Conservation (phyloP, 2,797 vertebrate species). For the Rhyacichthys aspro region DNA sequence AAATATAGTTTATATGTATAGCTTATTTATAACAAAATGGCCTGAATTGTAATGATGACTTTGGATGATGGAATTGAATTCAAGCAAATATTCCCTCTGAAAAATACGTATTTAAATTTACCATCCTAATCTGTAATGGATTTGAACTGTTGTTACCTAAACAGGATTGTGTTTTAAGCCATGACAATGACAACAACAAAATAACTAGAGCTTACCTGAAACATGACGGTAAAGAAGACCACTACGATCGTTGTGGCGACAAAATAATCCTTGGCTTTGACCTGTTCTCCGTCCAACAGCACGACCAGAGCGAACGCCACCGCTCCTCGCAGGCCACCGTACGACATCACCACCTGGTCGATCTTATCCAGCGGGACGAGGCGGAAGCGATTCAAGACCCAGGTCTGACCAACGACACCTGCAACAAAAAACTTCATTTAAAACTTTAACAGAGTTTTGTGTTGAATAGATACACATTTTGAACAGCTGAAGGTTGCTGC, state of each 20-base stretch:
- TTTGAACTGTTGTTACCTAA: no score
- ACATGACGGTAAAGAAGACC: slow-evolving; percentile 96
- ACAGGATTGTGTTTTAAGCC: no score
- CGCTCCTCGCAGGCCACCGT: slow-evolving; percentile 92
- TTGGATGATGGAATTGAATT: no score
- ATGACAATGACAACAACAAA: not conserved
- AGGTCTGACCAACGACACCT: slow-evolving; percentile 94
- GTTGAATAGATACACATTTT: not conserved
- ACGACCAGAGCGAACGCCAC: slow-evolving; percentile 94
- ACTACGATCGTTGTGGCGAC: slow-evolving; percentile 94
- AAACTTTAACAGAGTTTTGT: no score
- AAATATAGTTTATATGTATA: no score
- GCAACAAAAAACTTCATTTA: slow-evolving; percentile 13
- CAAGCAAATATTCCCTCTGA: no score
- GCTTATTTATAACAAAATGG: no score
- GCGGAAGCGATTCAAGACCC: slow-evolving; percentile 90
- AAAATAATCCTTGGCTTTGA: slow-evolving; percentile 95
- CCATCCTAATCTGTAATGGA: no score
- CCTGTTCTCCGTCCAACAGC: slow-evolving; percentile 84
- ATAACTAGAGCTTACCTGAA: slow-evolving; percentile 82
- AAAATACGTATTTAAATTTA: no score
- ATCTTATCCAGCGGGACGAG: slow-evolving; percentile 93
- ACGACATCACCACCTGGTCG: slow-evolving; percentile 98
- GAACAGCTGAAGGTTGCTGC: not conserved
- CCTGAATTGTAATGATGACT: no score